Evolutionary conservation across 2,888 invertebrate species (phyloP), one percentile per base, ranked within the genome.

Genomic region (Tetheella fluctuosa): DNA sequence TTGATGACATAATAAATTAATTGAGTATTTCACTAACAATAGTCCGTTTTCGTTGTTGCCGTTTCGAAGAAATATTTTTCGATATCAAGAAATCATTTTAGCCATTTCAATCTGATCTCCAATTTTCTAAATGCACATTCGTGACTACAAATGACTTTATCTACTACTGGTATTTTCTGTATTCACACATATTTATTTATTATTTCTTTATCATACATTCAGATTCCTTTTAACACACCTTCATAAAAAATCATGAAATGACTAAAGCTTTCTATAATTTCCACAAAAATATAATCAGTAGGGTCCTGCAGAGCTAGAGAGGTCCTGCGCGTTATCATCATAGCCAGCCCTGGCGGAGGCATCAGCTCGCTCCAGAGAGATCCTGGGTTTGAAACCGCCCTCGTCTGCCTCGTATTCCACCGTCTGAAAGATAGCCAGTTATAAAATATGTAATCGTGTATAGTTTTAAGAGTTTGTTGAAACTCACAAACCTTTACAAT

Each of bases 301-400:
- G 23, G 55, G 55, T 34, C 55, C 55, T 20, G 17, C 54, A 28
- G 54, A 28, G 10, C 54, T 94, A 15, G n/a, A 6, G 39, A 39
- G 39, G n/a, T 39, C 39, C 39, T 39, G 39, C 6, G 39, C 15
- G 7, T 39, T 39, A 1, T 39, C 39, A n/a, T 39, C 48, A 8
- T 48, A 48, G 0, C 20, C 48, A 10, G 48, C 8, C 20, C 39
- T 39, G n/a, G 39, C 39, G 37, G 37, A 37, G 2, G 15, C 6
- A n/a, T n/a, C 39, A n/a, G 55, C 34, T 1, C 34, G 34, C 55
- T 55, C 34, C 55, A 55, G 34, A 13, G 94, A 90, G 62, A 95
- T 93, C 64, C 91, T 92, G 52, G 95, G 95, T 67, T 93, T 91
- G 83, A 94, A 95, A 15, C 95, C 95, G 62, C 94, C 85, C 73